Evolutionary conservation across 2,113 vertebrate genomes (phyloP).

Genomic region (Gnathonemus longibarbis): DNA sequence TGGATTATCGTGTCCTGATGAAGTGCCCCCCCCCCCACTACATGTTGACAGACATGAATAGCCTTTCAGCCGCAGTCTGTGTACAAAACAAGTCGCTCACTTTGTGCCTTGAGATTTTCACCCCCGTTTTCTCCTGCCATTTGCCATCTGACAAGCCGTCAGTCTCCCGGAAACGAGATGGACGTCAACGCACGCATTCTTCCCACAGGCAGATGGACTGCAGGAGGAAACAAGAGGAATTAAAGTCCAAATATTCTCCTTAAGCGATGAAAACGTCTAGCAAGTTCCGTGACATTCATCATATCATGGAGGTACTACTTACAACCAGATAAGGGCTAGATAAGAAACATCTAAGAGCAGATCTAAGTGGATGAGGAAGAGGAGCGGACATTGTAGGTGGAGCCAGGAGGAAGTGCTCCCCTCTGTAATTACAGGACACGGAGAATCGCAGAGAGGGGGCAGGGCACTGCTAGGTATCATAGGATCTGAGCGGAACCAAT

Average conservation of each 20-base stretch:
- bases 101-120: constrained; percentile 40
- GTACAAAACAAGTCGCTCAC: constrained; percentile 41
- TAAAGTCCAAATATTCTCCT: not conserved
- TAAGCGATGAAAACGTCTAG: not conserved
- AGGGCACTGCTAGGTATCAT: not conserved
- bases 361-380: not conserved
- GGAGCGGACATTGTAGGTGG: not conserved
- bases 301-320: not conserved
- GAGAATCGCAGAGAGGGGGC: not conserved
- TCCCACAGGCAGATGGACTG: not conserved
- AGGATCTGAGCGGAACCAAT: constrained; percentile 25
- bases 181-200: constrained; percentile 47
- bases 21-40: not conserved
- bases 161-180: constrained; percentile 39
- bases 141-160: constrained; percentile 40
- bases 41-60: not conserved
- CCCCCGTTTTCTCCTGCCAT: constrained; percentile 31
- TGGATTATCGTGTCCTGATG: constrained; percentile 47
- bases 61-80: constrained; percentile 9
- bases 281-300: not conserved
- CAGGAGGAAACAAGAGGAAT: not conserved
- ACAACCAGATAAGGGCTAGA: not conserved
- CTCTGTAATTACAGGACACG: constrained; percentile 3
- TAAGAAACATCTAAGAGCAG: not conserved
- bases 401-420: not conserved